Percentiles rank a stretch among this genome's conserved stretches.
Conservation (phyloP, 2,113 vertebrate genomes). For the Bos taurus region ARS-UCD2.0 NC_037357.1:93318501-93319000, state of each 20-base stretch:
- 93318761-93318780: not conserved
- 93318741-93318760: not conserved
- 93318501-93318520: not conserved
- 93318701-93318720: not conserved
- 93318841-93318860: not conserved
- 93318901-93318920: not conserved
- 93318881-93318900: not conserved
- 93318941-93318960: constrained; percentile 12
- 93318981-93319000: not conserved
- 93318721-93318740: not conserved
- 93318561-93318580: not conserved
- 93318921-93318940: not conserved
- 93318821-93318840: not conserved
- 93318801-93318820: not conserved
- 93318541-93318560: not conserved
- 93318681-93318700: not conserved
- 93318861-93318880: not conserved
- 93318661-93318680: not conserved
- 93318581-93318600: not conserved
- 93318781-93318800: not conserved
- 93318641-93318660: not conserved
- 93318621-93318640: not conserved
- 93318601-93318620: not conserved
- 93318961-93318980: not conserved
- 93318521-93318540: not conserved